Percentiles rank a stretch among this genome's conserved stretches.
Conservation (phyloP, 2,113 vertebrate species). For the Pyrgilauda ruficollis region DNA sequence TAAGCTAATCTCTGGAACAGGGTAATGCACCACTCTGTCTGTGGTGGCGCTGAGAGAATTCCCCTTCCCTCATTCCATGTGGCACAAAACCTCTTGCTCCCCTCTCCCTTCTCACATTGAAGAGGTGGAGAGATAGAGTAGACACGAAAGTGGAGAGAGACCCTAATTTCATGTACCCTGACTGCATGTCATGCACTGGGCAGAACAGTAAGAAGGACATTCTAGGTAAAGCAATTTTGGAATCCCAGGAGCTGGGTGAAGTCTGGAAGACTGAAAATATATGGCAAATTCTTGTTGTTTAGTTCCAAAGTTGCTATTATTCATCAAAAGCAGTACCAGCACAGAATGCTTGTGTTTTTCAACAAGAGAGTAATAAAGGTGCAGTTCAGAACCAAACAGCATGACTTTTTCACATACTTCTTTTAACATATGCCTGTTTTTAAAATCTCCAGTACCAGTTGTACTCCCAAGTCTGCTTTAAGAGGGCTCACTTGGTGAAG, state of each 20-base stretch:
- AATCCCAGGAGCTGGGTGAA: neutral
- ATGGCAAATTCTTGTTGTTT: neutral
- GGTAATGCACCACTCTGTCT: neutral
- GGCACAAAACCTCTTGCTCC: neutral
- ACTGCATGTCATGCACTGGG: neutral
- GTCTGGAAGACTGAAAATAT: neutral
- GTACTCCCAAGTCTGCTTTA: neutral
- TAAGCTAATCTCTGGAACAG: neutral
- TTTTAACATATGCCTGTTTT: neutral
- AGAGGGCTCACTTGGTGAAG: neutral
- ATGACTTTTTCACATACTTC: neutral
- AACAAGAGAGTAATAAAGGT: neutral
- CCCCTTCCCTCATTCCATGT: neutral
- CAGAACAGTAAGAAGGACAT: neutral
- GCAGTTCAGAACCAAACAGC: neutral
- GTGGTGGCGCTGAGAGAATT: neutral
- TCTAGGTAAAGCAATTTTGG: neutral
- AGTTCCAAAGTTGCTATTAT: neutral
- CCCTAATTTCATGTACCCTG: neutral
- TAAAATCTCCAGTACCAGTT: neutral
- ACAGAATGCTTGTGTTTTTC: neutral
- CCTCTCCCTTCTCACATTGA: neutral
- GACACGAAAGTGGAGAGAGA: neutral
- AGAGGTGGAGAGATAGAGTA: neutral
- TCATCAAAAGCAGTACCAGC: neutral